Evolutionary conservation across 2,113 vertebrate species (phyloP).

Genomic region (Thryonomys swinderianus): DNA sequence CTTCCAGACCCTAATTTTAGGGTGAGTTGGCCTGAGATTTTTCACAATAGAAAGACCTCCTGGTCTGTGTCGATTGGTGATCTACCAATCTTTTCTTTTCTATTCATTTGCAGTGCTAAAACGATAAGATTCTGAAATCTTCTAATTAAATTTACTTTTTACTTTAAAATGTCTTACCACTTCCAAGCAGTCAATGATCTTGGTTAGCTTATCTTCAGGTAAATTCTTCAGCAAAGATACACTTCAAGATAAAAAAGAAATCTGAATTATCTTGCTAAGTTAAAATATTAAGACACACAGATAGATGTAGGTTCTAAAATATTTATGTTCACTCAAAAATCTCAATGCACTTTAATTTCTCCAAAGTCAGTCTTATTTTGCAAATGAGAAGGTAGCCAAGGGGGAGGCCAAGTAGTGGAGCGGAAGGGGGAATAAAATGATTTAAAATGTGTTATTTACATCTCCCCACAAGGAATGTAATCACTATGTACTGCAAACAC

Average conservation of each 20-base stretch:
- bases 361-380: neutral
- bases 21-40: neutral
- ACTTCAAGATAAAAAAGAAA: constrained; percentile 84
- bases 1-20: neutral
- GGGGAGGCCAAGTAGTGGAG: neutral
- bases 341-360: neutral
- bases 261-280: constrained; percentile 30
- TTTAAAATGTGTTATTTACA: neutral
- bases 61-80: neutral
- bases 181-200: constrained; percentile 96
- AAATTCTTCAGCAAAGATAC: constrained; percentile 94
- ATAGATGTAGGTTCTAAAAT: neutral
- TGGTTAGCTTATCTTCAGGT: constrained; percentile 95
- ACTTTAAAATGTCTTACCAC: constrained; percentile 89
- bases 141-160: constrained; percentile 46
- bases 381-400: neutral
- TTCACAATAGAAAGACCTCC: neutral
- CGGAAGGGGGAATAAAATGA: neutral
- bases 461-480: neutral
- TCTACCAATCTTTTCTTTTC: neutral
- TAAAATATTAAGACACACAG: neutral
- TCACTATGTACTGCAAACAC: neutral
- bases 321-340: constrained; percentile 1
- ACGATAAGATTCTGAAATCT: neutral
- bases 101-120: constrained; percentile 4